phyloP scores from a whole-genome alignment of 1,140 invertebrate genomes.

The Panulirus ornatus region DNA sequence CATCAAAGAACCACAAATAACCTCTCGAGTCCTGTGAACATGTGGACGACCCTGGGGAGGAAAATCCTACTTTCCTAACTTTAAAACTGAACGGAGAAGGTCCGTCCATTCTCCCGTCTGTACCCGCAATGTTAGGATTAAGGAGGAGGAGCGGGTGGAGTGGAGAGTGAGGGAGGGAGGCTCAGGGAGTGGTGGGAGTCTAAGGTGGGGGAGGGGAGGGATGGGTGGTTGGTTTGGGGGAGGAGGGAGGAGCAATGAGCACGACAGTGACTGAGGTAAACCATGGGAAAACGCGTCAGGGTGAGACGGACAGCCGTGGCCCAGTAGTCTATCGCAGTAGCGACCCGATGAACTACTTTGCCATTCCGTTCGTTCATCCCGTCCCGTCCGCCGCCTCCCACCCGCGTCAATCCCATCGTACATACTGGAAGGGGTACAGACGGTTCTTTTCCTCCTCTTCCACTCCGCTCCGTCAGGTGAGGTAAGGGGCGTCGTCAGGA shows the following conservation, averaged over 20 bases:
- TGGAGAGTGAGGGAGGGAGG: too few relatives aligned
- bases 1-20: too few relatives aligned
- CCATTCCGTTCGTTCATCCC: too few relatives aligned
- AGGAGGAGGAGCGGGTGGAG: too few relatives aligned
- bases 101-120: too few relatives aligned
- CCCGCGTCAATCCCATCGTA: background rate
- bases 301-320: constrained; percentile 10
- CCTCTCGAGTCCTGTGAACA: too few relatives aligned
- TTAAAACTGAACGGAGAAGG: too few relatives aligned
- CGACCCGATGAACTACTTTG: background rate
- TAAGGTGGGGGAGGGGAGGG: background rate
- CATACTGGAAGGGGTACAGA: too few relatives aligned
- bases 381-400: background rate
- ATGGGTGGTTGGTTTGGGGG: background rate
- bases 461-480: background rate
- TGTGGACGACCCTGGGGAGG: too few relatives aligned
- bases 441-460: background rate
- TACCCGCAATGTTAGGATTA: too few relatives aligned
- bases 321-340: background rate
- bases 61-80: too few relatives aligned
- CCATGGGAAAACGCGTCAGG: background rate
- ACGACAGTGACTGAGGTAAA: background rate
- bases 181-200: too few relatives aligned
- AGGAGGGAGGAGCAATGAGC: background rate
- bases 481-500: background rate